Percentiles rank a stretch among this genome's conserved stretches.
phyloP scores from a whole-genome alignment of 1,140 invertebrate species.

The Conus betulinus region DNA sequence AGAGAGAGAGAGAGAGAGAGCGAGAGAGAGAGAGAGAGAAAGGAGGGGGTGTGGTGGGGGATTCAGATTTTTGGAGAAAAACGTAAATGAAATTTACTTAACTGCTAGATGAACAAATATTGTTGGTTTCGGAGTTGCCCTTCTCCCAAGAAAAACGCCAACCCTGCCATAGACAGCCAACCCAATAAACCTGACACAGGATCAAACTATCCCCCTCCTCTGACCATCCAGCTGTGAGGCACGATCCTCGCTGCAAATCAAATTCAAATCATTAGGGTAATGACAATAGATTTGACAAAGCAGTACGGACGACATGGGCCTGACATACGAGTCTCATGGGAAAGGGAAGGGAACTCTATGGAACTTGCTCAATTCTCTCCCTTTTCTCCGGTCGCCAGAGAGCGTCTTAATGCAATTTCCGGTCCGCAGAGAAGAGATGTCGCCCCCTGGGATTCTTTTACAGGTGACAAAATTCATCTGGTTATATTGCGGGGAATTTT shows the following conservation, averaged over 20 bases:
- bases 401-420: constrained; percentile 35
- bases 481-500: constrained; percentile 32
- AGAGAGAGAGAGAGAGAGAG: no score
- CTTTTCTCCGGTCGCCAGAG: background rate
- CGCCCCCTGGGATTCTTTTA: constrained; percentile 6
- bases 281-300: constrained; percentile 31
- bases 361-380: background rate
- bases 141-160: background rate
- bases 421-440: background rate
- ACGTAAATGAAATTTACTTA: constrained; percentile 23
- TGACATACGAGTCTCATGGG: background rate
- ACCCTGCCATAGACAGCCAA: constrained; percentile 10
- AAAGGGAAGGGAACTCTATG: background rate
- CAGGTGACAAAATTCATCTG: constrained; percentile 32
- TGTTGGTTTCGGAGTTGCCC: constrained; percentile 27
- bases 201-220: constrained; percentile 21
- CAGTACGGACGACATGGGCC: constrained; percentile 19
- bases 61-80: constrained; percentile 31
- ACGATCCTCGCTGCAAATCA: constrained; percentile 16
- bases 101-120: background rate
- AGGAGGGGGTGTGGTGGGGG: no score
- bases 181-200: constrained; percentile 1
- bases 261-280: constrained; percentile 37
- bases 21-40: no score
- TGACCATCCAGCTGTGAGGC: constrained; percentile 7